Evolutionary conservation across 1,140 invertebrate species (phyloP).

Genomic region (Ceratosolen fusciceps): DNA sequence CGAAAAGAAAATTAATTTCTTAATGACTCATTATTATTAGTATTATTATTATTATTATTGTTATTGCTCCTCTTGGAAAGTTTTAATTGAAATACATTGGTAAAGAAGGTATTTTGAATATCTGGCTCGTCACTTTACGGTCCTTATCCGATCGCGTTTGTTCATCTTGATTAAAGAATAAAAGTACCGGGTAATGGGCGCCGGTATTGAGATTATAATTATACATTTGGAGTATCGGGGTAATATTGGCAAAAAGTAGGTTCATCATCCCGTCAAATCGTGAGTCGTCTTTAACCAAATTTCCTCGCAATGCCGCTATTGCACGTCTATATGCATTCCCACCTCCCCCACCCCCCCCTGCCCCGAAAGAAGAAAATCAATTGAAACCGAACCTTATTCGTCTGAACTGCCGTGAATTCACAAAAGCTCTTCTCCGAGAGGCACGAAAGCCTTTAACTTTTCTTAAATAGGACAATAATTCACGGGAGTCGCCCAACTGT

Average conservation of each 20-base stretch:
- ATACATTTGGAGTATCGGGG: no score
- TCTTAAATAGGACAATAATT: slow-evolving; percentile 37
- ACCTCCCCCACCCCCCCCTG: no score
- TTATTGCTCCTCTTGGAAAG: no score
- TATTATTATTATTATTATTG: no score
- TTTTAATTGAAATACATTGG: no score
- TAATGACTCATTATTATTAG: no score
- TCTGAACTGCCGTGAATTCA: slow-evolving; percentile 26
- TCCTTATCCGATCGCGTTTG: no score
- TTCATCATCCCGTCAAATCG: slow-evolving; percentile 43
- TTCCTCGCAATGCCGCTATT: slow-evolving; percentile 2
- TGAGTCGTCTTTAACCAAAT: slow-evolving; percentile 40
- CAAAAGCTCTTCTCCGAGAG: background rate
- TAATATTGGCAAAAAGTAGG: slow-evolving; percentile 30
- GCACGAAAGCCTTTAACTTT: background rate
- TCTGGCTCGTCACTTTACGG: no score
- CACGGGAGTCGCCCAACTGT: slow-evolving; percentile 53
- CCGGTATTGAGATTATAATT: no score
- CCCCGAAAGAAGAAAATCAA: slow-evolving; percentile 9
- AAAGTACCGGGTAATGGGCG: no score
- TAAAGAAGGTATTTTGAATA: no score
- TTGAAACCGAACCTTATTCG: slow-evolving; percentile 7
- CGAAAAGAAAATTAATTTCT: background rate
- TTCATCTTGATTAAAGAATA: no score
- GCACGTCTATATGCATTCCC: slow-evolving; percentile 29